Conservation (phyloP, 2,888 invertebrate species). For the Morpho helenor region DNA sequence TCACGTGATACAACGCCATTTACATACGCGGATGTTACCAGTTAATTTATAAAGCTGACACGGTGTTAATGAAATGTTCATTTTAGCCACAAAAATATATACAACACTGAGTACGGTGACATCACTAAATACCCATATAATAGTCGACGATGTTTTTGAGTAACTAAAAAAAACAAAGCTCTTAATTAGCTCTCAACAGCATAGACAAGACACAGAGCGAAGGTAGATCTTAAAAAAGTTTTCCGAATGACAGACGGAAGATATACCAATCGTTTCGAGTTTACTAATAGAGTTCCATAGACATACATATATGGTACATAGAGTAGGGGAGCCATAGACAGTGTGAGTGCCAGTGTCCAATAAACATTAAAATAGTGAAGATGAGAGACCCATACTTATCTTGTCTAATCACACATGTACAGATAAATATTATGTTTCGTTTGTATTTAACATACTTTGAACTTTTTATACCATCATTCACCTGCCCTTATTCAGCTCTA, state of each 20-base stretch:
- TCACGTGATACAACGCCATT: too few species aligned
- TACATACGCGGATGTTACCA: neutral
- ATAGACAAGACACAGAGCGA: conserved; percentile 18
- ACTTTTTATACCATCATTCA: too few species aligned
- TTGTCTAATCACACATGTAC: too few species aligned
- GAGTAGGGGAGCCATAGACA: too few species aligned
- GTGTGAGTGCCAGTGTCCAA: too few species aligned
- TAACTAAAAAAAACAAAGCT: conserved; percentile 24
- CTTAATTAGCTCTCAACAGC: conserved; percentile 22
- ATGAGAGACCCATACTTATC: too few species aligned
- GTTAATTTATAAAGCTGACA: conserved; percentile 8
- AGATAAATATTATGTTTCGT: too few species aligned
- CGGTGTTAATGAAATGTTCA: conserved; percentile 3
- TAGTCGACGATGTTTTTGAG: conserved; percentile 11
- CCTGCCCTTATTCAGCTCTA: too few species aligned
- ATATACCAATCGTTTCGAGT: conserved; percentile 7
- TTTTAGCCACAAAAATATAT: conserved; percentile 15
- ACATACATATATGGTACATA: too few species aligned
- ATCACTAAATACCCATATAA: neutral
- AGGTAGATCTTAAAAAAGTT: conserved; percentile 25
- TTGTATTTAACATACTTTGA: too few species aligned
- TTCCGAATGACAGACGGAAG: conserved; percentile 20
- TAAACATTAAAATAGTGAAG: too few species aligned
- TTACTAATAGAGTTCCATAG: neutral
- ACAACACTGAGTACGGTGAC: conserved; percentile 14